phyloP scores from a whole-genome alignment of 2,113 vertebrate genomes.

The Myiagra hebetior region DNA sequence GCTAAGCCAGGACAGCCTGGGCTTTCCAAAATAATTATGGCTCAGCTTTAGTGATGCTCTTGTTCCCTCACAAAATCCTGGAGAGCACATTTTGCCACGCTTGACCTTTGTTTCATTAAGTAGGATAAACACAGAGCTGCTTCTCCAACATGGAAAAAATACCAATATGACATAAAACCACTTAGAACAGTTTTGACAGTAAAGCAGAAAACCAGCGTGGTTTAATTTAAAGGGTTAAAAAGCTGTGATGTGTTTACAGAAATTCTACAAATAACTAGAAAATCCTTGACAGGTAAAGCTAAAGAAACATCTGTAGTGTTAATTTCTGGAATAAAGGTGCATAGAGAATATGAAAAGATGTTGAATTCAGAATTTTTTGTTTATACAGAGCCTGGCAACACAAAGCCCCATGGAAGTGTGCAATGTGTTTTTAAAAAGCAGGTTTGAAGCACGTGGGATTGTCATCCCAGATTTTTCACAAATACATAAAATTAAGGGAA shows the following conservation, averaged over 20 bases:
- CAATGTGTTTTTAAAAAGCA: background rate
- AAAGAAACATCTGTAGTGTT: background rate
- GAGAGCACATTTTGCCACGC: background rate
- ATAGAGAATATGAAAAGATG: background rate
- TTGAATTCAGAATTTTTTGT: background rate
- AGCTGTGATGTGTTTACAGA: background rate
- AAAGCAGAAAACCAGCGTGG: background rate
- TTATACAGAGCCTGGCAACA: background rate
- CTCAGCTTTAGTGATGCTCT: background rate
- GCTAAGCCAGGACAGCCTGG: background rate
- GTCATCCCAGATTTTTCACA: background rate
- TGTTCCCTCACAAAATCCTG: background rate
- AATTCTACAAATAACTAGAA: background rate
- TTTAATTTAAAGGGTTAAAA: background rate
- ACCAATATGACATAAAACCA: background rate
- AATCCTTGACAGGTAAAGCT: background rate
- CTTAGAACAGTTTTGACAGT: background rate
- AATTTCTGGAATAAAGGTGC: background rate
- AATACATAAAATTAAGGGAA: background rate
- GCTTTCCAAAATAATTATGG: background rate
- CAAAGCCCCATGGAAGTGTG: background rate
- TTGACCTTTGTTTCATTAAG: background rate
- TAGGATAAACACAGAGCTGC: background rate
- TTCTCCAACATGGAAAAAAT: background rate
- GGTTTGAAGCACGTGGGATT: background rate